Conservation (phyloP, 1,140 invertebrate genomes). For the Sarcophaga peregrina region DNA sequence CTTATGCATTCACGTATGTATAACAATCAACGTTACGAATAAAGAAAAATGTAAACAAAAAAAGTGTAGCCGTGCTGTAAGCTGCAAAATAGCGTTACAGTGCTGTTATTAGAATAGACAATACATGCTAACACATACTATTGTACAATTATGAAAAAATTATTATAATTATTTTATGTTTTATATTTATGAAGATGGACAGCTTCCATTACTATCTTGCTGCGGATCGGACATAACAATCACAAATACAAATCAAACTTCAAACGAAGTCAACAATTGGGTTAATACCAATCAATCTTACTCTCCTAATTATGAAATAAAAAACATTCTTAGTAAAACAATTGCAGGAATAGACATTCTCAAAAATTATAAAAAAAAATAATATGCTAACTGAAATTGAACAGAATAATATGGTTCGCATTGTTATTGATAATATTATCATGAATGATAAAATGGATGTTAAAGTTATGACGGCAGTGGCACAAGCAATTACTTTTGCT, state of each 20-base stretch:
- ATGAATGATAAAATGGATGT: slow-evolving; percentile 8
- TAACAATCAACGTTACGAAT: too few relatives aligned
- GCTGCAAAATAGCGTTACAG: neutral
- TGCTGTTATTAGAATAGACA: neutral
- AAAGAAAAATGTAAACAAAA: neutral
- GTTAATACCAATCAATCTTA: neutral
- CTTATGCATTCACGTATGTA: too few relatives aligned
- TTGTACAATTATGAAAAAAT: slow-evolving; percentile 2
- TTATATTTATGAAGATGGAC: neutral
- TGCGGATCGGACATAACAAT: slow-evolving; percentile 3
- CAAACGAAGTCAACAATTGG: neutral
- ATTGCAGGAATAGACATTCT: slow-evolving; percentile 31
- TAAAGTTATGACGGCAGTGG: neutral
- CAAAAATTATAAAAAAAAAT: slow-evolving; percentile 2
- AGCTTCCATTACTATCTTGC: slow-evolving; percentile 3
- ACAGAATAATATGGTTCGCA: neutral
- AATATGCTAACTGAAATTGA: neutral
- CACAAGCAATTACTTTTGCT: slow-evolving; percentile 14
- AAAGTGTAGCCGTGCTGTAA: neutral
- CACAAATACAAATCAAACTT: neutral
- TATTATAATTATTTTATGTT: slow-evolving; percentile 5
- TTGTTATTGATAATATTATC: slow-evolving; percentile 1
- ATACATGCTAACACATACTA: neutral
- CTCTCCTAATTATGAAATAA: slow-evolving; percentile 3
- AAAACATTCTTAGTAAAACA: slow-evolving; percentile 32